Evolutionary conservation across 2,113 vertebrate species (phyloP).

Genomic region (Jacana jacana): DNA sequence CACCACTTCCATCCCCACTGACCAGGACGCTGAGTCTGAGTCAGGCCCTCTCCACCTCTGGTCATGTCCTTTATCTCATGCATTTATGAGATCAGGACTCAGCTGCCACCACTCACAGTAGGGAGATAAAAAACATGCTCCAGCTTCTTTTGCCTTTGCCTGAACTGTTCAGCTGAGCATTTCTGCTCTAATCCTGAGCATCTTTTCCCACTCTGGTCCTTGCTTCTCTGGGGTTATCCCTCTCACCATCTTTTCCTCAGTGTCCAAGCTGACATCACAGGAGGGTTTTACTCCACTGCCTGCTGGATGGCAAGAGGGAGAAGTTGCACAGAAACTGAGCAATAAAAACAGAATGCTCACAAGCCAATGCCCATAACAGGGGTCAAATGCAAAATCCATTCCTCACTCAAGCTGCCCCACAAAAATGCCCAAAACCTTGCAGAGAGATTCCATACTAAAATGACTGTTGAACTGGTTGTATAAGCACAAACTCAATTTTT

Average conservation of each 20-base stretch:
- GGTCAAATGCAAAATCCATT: not conserved
- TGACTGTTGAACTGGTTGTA: not conserved
- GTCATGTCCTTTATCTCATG: not conserved
- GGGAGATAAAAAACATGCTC: rapidly evolving
- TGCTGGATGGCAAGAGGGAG: not conserved
- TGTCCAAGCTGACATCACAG: not conserved
- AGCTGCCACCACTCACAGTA: rapidly evolving
- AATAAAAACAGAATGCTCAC: not conserved
- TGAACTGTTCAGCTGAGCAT: not conserved
- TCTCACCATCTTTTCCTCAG: not conserved
- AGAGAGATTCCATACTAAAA: not conserved
- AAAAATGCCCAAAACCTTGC: not conserved
- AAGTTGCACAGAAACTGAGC: not conserved
- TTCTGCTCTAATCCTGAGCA: not conserved
- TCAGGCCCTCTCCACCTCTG: not conserved
- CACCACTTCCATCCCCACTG: not conserved
- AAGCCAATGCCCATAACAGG: rapidly evolving
- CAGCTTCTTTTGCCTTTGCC: not conserved
- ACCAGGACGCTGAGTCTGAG: not conserved
- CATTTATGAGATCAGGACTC: not conserved
- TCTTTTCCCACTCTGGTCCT: not conserved
- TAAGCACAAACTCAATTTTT: not conserved
- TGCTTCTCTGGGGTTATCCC: not conserved
- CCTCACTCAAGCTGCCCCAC: not conserved
- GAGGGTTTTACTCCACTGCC: not conserved